Evolutionary conservation across 2,113 vertebrate genomes (phyloP), one percentile per base, ranked within the genome.

Genomic region (Mormyrus iriodes): DNA sequence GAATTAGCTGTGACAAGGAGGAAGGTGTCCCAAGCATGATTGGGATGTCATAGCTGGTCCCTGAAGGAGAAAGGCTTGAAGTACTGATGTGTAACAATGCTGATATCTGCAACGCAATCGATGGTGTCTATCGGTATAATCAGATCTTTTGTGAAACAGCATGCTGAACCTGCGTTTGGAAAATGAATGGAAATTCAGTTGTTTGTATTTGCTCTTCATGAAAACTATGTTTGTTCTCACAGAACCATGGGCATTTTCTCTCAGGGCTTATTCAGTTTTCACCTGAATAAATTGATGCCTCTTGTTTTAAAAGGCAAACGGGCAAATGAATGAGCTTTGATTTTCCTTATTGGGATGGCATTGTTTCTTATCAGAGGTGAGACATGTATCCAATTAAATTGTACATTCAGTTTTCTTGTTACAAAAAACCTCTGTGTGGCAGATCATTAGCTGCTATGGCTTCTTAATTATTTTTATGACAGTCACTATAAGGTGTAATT

Each of bases 1-100:
- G 88, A 87, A 90, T 91, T 90, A 90, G 87, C 88, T 51, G 58
- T 90, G 87, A 69, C 76, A 84, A 52, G 48, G 27, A 31, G 46
- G 13, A 51, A 65, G 15, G 5, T 13, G 65, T 55, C 48, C 51
- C 51, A 52, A 79, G 88, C 76, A 46, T 85, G 76, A 10, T 24
- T 76, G 49, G 27, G 48, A 84, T 89, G 61, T 87, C 17, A 48
- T 90, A 85, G 82, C 46, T 51, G 7, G 17, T 53, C 84, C 55
- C 88, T 55, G 58, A 48, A 51, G 48, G 35, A 42, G 17, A 27
- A 35, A 49, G 65, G 61, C n/a, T 88, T 79, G 9, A 35, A 88
- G 61, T 65, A 6, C 27, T 76, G 46, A 88, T 6, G 35, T 79
- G 19, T 51, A 12, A 17, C 17, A 13, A 4, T 48, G 55, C 55